phyloP scores from a whole-genome alignment of 2,113 vertebrate genomes.

The Sisor rabdophorus region DNA sequence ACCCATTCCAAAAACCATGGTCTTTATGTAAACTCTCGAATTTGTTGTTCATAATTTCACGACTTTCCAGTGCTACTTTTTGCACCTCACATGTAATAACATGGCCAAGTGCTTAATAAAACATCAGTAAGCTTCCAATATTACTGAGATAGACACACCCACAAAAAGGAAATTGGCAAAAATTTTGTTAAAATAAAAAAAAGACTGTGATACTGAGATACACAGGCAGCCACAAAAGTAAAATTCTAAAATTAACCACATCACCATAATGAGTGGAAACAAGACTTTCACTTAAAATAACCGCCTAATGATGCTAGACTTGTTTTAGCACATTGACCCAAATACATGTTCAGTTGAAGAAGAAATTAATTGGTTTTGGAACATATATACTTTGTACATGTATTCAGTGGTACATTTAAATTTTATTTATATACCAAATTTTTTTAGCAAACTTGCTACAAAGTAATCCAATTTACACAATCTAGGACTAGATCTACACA shows the following conservation, averaged over 20 bases:
- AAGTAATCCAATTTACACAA: neutral
- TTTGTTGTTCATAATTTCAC: neutral
- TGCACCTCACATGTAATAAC: conserved; percentile 27
- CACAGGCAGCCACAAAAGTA: conserved; percentile 8
- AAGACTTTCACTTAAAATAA: neutral
- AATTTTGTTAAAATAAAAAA: conserved; percentile 38
- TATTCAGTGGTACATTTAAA: neutral
- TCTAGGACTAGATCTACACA: neutral
- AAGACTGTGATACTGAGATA: neutral
- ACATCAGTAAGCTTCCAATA: conserved; percentile 48
- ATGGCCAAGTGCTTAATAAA: conserved; percentile 39
- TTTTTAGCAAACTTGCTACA: neutral
- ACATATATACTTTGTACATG: neutral
- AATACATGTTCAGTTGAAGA: neutral
- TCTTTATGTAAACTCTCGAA: neutral
- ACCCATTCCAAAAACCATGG: neutral
- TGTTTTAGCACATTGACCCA: neutral
- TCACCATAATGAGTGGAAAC: neutral
- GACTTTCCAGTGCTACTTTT: conserved; percentile 34
- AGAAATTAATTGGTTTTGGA: neutral
- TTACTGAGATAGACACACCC: conserved; percentile 56
- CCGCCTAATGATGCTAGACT: neutral
- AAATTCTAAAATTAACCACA: neutral
- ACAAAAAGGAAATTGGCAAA: conserved; percentile 20
- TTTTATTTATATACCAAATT: neutral